Percentiles rank a stretch among this genome's conserved stretches.
phyloP scores from a whole-genome alignment of 2,888 invertebrate species.

The Orthonevra nobilis region DNA sequence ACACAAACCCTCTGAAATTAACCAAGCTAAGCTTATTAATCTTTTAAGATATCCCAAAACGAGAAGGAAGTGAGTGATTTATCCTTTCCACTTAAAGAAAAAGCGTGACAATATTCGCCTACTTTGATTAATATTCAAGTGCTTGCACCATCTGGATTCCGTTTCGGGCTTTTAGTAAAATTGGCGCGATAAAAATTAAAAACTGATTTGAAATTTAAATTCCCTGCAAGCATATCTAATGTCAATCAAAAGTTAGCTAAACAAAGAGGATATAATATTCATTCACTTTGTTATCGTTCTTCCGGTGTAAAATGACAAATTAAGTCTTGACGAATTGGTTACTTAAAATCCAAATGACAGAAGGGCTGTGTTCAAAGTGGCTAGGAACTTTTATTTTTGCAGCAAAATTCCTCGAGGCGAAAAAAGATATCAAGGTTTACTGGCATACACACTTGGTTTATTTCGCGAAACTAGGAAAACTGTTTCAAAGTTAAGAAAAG shows the following conservation, averaged over 20 bases:
- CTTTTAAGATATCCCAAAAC: too few relatives aligned
- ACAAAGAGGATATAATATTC: neutral
- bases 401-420: conserved; percentile 1
- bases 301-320: conserved; percentile 19
- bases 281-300: conserved; percentile 28
- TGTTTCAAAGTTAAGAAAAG: conserved; percentile 20
- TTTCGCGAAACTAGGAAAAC: conserved; percentile 1
- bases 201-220: conserved; percentile 40
- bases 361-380: conserved; percentile 2
- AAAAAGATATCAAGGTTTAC: conserved; percentile 19
- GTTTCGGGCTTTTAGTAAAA: conserved; percentile 13
- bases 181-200: conserved; percentile 3
- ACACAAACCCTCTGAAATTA: too few relatives aligned
- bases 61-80: too few relatives aligned
- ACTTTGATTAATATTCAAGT: conserved; percentile 11
- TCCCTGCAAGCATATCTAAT: neutral
- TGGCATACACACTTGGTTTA: neutral
- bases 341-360: conserved; percentile 1
- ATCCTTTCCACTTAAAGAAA: too few relatives aligned
- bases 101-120: neutral
- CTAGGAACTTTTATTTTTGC: neutral
- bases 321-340: conserved; percentile 16
- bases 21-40: too few relatives aligned
- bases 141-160: neutral
- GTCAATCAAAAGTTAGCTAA: neutral